These are phyloP conservation scores for Lepidochrysops patricia DNA, from an alignment of 2,888 invertebrate species.

Conservation along the genomic window DNA sequence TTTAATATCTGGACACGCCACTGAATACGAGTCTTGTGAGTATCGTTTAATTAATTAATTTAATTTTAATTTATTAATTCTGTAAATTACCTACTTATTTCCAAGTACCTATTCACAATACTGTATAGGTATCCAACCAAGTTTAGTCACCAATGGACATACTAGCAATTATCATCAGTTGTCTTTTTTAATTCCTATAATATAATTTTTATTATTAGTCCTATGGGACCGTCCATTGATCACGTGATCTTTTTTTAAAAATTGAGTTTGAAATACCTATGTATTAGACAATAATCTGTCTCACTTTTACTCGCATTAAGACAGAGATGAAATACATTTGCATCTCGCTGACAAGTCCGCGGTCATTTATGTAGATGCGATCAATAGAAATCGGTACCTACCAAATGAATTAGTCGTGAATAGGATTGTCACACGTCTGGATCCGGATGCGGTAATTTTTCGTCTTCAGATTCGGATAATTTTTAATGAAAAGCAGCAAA, in stretches of 20 bases:
- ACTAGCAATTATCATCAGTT: no score
- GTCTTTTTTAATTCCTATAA: no score
- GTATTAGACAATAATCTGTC: background rate
- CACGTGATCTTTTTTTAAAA: no score
- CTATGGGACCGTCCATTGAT: no score
- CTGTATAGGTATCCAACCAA: no score
- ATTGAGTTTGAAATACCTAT: background rate
- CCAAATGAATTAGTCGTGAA: background rate
- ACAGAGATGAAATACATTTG: background rate
- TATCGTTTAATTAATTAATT: background rate
- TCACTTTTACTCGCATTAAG: background rate
- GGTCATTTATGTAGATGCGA: background rate
- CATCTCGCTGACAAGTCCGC: background rate
- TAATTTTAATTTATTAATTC: background rate
- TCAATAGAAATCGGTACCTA: background rate
- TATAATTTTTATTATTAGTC: no score
- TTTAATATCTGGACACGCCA: background rate
- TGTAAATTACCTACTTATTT: no score
- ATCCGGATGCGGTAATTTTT: no score
- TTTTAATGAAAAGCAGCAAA: background rate
- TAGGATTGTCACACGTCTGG: background rate
- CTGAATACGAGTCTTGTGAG: background rate
- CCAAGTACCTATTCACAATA: no score
- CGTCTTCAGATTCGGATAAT: background rate
- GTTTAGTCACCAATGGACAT: no score